Conservation (phyloP, 2,797 vertebrate species). For the Helicolenus hilgendorfi region DNA sequence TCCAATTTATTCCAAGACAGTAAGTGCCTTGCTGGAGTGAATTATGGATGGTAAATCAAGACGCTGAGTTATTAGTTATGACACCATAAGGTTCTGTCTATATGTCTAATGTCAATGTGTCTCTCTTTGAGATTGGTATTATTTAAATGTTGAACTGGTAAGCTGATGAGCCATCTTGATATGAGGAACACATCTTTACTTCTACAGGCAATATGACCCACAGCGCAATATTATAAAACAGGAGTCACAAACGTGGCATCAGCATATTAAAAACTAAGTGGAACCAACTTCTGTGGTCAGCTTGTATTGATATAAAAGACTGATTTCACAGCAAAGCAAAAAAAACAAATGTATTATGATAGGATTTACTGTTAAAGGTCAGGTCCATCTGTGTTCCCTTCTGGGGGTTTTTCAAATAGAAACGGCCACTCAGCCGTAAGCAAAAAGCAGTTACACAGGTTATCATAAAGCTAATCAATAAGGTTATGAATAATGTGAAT, state of each 20-base stretch:
- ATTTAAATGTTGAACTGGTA: slow-evolving; percentile 47
- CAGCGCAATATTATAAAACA: not conserved
- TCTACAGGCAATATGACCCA: not conserved
- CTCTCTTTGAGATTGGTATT: slow-evolving; percentile 58
- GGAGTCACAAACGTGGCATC: not conserved
- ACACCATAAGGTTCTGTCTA: slow-evolving; percentile 78
- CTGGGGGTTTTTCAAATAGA: too few species aligned
- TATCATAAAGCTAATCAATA: too few species aligned
- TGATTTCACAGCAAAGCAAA: slow-evolving; percentile 11
- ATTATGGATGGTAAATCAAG: slow-evolving; percentile 89
- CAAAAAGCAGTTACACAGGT: too few species aligned
- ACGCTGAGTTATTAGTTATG: slow-evolving; percentile 88
- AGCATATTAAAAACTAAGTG: not conserved
- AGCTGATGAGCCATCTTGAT: slow-evolving; percentile 25
- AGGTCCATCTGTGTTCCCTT: too few species aligned
- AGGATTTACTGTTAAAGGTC: slow-evolving; percentile 2
- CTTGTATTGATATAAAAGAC: slow-evolving; percentile 25
- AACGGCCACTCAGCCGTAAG: fast-evolving
- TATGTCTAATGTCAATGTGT: slow-evolving; percentile 59
- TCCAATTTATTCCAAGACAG: slow-evolving; percentile 88
- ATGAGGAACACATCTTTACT: slow-evolving; percentile 30
- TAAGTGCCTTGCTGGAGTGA: slow-evolving; percentile 88
- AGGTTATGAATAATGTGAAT: too few species aligned
- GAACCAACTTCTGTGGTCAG: not conserved
- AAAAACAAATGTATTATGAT: not conserved